Evolutionary conservation across 2,888 invertebrate species (phyloP).

Genomic region (Seira ritae): DNA sequence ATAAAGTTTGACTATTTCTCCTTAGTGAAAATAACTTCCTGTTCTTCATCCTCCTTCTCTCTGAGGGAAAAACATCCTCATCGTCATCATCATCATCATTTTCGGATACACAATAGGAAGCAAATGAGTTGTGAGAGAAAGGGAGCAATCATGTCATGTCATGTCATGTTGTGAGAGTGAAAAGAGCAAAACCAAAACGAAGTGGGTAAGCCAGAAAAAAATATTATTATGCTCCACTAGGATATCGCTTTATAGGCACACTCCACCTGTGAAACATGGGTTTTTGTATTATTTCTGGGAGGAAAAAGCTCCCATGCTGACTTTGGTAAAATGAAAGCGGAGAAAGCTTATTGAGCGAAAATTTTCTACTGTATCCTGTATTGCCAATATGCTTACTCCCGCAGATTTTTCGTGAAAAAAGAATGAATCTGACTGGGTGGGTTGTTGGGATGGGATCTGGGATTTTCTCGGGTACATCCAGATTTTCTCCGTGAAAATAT

Average conservation of each 20-base stretch:
- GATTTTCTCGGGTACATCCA: no score
- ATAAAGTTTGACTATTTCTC: no score
- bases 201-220: no score
- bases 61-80: slow-evolving; percentile 20
- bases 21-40: slow-evolving; percentile 30
- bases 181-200: no score
- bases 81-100: no score
- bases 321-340: not conserved
- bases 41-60: not conserved
- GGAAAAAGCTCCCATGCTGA: slow-evolving; percentile 49
- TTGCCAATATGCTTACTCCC: slow-evolving; percentile 18
- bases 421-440: no score
- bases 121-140: slow-evolving; percentile 47
- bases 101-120: slow-evolving; percentile 48
- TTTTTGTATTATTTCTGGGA: not conserved
- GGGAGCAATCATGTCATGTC: slow-evolving; percentile 47
- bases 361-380: not conserved
- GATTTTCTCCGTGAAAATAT: no score
- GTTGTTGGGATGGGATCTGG: no score
- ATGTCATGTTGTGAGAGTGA: slow-evolving; percentile 26
- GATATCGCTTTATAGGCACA: no score
- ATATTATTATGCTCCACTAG: no score
- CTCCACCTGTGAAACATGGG: no score
- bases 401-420: slow-evolving; percentile 3
- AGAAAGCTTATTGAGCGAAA: not conserved